These are phyloP conservation scores for Okamejei kenojei DNA, from an alignment of 2,797 vertebrate species.

Conservation along the genomic window DNA sequence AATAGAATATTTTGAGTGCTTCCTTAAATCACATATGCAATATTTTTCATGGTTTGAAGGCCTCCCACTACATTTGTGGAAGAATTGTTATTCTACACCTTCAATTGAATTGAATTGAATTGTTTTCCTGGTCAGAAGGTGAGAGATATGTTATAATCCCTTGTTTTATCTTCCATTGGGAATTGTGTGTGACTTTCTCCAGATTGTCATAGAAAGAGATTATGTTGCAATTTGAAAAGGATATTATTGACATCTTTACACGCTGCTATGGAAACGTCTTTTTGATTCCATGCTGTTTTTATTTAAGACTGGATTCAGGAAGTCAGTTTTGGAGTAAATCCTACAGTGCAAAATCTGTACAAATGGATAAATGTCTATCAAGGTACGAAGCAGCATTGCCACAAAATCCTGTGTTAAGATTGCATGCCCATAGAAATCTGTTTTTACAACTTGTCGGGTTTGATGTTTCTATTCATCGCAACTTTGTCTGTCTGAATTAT, in stretches of 20 bases:
- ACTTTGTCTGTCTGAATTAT: not conserved
- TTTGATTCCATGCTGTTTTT: not conserved
- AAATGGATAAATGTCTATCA: not conserved
- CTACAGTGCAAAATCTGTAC: not conserved
- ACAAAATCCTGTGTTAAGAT: not conserved
- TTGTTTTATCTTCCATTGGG: conserved; percentile 8
- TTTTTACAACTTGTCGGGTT: not conserved
- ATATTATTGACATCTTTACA: conserved; percentile 15
- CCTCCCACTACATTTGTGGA: not conserved
- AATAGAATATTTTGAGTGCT: not conserved
- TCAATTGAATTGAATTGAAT: not conserved
- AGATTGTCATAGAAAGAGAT: not conserved
- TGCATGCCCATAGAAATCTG: not conserved
- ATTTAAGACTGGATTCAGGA: not conserved
- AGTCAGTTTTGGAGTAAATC: not conserved
- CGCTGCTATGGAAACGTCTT: not conserved
- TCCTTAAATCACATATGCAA: conserved; percentile 8
- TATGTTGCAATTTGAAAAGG: not conserved
- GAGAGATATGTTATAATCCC: not conserved
- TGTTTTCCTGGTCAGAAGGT: not conserved
- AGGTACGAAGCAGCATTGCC: not conserved
- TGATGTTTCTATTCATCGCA: not conserved
- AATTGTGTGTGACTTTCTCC: conserved; percentile 16
- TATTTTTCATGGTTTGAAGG: not conserved
- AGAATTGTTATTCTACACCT: not conserved